Base-by-base conservation (phyloP, 2,113 vertebrate species). In the Urocolius indicus region DNA sequence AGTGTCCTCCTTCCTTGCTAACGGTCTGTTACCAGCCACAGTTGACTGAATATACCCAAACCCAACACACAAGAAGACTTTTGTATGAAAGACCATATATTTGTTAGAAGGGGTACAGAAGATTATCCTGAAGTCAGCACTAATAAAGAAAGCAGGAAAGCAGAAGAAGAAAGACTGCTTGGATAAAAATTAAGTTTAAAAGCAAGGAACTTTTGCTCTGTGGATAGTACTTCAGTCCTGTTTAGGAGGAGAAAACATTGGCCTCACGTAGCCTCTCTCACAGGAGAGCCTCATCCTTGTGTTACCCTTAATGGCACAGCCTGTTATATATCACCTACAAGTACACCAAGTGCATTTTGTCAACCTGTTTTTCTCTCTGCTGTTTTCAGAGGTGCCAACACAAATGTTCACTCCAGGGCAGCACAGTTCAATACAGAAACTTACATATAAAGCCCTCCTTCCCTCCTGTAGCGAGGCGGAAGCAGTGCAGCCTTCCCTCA, bases 361-460 rank as follows among this genome's bases (percentile, higher is more conserved):
- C 85, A 68, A 7, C 49, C 62, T 69, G 27, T 15, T 85, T 93
- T 80, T 88, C 68, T 30, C 43, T 63, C 82, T 88, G 74, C 45
- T 13, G 2, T 32, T 46, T 66, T 16, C 74, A 88, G 61, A 74
- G 71, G 43, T 17, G 61, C 93, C 46, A 41, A 63, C 57, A 73
- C 2, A 2, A 63, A 79, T 7, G 13, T 19, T 30, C 84, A 34
- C 62, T 66, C 79, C 66, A 62, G 38, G 73, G 67, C 30, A 86
- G 32, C 2, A 8, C 22, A 46, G 55, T 21, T 91, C 75, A 57
- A 21, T 13, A 52, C 62, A 95, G 51, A 57, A 67, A 32, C n/a
- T 81, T 54, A 13, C 27, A 55, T 21, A 52, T 19, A 22, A 57
- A 38, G 5, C 48, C 8, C 30, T 71, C 27, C 43, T 68, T 45